Conservation (phyloP, 2,797 vertebrate species). For the Glossophaga mutica region DNA sequence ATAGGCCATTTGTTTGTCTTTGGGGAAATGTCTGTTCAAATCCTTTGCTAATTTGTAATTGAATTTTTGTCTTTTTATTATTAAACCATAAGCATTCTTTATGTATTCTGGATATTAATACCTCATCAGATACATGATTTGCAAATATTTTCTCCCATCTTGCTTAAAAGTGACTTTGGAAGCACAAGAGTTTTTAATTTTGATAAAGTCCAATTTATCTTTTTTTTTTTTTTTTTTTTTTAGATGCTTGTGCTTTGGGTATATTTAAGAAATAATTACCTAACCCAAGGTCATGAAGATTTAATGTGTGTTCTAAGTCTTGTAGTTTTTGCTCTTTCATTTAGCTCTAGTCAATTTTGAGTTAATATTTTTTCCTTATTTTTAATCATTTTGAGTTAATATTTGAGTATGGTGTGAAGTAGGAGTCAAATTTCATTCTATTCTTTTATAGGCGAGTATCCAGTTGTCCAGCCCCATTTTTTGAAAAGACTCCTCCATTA, state of each 20-base stretch:
- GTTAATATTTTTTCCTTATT: background rate
- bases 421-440: background rate
- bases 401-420: background rate
- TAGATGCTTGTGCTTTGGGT: background rate
- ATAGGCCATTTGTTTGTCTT: background rate
- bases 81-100: background rate
- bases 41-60: background rate
- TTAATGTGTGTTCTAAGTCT: background rate
- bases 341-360: background rate
- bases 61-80: background rate
- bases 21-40: background rate
- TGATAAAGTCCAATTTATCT: background rate
- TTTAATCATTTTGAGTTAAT: background rate
- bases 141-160: background rate
- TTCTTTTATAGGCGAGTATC: background rate
- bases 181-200: background rate
- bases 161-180: background rate
- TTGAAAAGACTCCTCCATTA: background rate
- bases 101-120: background rate
- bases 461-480: background rate
- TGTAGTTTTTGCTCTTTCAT: background rate
- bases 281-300: background rate
- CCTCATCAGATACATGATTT: background rate
- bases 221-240: background rate
- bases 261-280: background rate